Evolutionary conservation across 2,888 invertebrate genomes (phyloP).

Genomic region (Orthonevra nobilis): DNA sequence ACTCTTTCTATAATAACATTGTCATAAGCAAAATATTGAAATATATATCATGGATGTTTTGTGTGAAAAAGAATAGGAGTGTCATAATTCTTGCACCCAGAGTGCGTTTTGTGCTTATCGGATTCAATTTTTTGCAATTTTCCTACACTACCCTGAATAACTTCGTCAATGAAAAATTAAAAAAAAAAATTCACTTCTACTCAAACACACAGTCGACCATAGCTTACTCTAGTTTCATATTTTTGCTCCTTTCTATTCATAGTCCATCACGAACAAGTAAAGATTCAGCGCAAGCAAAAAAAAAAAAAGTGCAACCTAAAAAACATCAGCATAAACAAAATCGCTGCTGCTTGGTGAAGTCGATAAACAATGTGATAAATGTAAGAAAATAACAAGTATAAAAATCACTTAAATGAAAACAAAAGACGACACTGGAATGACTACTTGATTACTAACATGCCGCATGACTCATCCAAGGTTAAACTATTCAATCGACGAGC

Average conservation of each 20-base stretch:
- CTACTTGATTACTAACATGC: conserved; percentile 40
- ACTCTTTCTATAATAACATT: too few species aligned
- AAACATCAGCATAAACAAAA: conserved; percentile 39
- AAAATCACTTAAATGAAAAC: conserved; percentile 43
- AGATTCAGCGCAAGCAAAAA: conserved; percentile 3
- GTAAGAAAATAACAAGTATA: conserved; percentile 11
- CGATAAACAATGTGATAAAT: conserved; percentile 8
- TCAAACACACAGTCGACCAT: conserved; percentile 16
- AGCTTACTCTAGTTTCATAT: conserved; percentile 37
- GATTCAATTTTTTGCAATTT: conserved; percentile 31
- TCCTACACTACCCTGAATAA: conserved; percentile 27
- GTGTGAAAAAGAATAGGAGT: conserved; percentile 11
- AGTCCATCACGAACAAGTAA: conserved; percentile 31
- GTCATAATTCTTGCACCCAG: conserved; percentile 59
- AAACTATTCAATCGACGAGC: conserved; percentile 50
- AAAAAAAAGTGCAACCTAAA: not conserved
- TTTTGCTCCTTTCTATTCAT: conserved; percentile 40
- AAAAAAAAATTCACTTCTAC: conserved; percentile 24
- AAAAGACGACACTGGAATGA: conserved; percentile 46
- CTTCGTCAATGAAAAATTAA: conserved; percentile 47
- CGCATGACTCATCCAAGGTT: conserved; percentile 64
- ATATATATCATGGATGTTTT: conserved; percentile 16
- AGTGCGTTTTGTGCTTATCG: conserved; percentile 21
- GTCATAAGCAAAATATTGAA: too few species aligned
- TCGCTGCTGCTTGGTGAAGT: conserved; percentile 7